Base-by-base conservation (phyloP, 2,888 invertebrate species). In the Trisateles emortualis region DNA sequence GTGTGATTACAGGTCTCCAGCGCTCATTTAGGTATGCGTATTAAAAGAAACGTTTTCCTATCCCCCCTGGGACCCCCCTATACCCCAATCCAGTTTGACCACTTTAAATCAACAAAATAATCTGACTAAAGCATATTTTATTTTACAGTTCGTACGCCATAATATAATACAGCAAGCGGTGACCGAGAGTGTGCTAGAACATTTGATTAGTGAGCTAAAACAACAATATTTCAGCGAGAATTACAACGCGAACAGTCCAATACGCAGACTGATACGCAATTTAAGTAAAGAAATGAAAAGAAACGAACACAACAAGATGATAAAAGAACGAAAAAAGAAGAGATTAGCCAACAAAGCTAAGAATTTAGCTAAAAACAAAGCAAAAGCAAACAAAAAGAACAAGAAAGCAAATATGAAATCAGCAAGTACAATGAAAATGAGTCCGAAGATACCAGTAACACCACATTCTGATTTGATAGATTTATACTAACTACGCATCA, bases 131-230 rank as follows among this genome's bases (percentile, higher is more conserved):
- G n/a, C n/a, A n/a, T n/a, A n/a, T n/a, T n/a, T n/a, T n/a, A n/a
- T n/a, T n/a, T 78, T 77, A 13, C 75, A 85, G 84, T 72, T 52
- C 35, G 79, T 57, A 0, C 76, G 84, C 16, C 84, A 84, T 40
- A 45, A n/a, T n/a, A n/a, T n/a, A n/a, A n/a, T n/a, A n/a, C n/a
- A 79, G 0, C 62, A 83, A 57, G 45, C 65, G 1, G 72, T 73
- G 0, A 83, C 84, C 5, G 84, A 84, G 47, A 80, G 58, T 13
- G 64, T 73, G 0, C 40, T 83, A 1, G 73, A 80, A 1, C 82
- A 79, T 30, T 38, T 83, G 0, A 22, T 81, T 0, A 61, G 64
- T 13, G 76, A 81, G 65, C 64, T 84, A 1, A 76, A 69, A 17
- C 58, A 59, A 3, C 70, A 70, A 39, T 73, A 69, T 36, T 40